Evolutionary conservation across 2,797 vertebrate species (phyloP).

Genomic region (Masticophis lateralis): DNA sequence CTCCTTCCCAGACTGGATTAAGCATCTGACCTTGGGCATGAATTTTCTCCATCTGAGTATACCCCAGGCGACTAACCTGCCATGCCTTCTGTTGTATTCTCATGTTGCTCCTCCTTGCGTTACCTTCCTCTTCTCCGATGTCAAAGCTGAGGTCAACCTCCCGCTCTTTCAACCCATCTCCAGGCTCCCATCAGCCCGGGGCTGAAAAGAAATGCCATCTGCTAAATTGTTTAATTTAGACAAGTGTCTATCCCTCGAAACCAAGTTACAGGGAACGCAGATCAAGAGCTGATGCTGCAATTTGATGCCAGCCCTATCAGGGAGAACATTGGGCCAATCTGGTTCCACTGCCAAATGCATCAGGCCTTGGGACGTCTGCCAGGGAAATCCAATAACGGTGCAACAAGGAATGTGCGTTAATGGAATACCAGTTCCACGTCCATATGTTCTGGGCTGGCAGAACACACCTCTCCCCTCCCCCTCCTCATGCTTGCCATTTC

Average conservation of each 20-base stretch:
- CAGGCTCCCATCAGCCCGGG: background rate
- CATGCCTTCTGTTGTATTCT: background rate
- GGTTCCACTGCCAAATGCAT: slow-evolving; percentile 33
- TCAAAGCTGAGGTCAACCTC: background rate
- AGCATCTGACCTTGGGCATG: background rate
- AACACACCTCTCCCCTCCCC: background rate
- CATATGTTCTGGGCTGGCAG: background rate
- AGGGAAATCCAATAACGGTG: background rate
- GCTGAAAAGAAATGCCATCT: slow-evolving; percentile 3
- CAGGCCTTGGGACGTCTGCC: slow-evolving; percentile 15
- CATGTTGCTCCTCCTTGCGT: background rate
- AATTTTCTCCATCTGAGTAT: background rate
- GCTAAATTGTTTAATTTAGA: slow-evolving; percentile 8
- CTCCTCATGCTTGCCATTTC: background rate
- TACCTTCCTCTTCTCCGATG: background rate
- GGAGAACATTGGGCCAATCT: background rate
- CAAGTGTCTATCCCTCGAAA: background rate
- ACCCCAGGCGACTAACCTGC: background rate
- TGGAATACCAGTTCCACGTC: background rate
- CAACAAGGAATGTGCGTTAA: slow-evolving; percentile 13
- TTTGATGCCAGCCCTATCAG: slow-evolving; percentile 10
- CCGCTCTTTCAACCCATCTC: background rate
- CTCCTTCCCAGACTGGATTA: background rate
- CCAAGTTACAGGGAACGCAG: slow-evolving; percentile 4
- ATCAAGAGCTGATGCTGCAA: background rate